Evolutionary conservation across 2,797 vertebrate genomes (phyloP).

Genomic region (Australoheros facetus): DNA sequence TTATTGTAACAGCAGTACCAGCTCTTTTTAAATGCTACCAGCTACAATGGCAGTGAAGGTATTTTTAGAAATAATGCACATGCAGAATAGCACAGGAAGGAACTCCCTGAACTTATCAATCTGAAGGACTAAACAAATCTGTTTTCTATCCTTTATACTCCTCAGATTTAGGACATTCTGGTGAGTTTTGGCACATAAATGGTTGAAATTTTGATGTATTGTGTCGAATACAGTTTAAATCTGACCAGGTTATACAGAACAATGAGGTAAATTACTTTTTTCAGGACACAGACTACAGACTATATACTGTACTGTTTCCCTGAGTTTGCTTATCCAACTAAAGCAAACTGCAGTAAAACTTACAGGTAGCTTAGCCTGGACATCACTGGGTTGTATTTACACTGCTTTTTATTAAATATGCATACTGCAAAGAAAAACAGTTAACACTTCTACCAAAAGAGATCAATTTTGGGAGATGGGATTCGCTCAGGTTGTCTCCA

Average conservation of each 20-base stretch:
- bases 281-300: neutral
- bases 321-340: neutral
- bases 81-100: neutral
- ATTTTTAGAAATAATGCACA: neutral
- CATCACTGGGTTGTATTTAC: neutral
- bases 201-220: neutral
- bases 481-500: too few relatives aligned
- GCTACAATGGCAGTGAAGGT: neutral
- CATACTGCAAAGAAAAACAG: too few relatives aligned
- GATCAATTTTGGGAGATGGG: too few relatives aligned
- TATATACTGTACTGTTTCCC: neutral
- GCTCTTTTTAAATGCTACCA: neutral
- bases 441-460: too few relatives aligned
- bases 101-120: neutral
- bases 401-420: neutral
- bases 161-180: neutral
- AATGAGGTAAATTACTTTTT: conserved; percentile 2
- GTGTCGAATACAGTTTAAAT: neutral
- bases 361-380: neutral
- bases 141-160: neutral
- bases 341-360: conserved; percentile 6
- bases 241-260: neutral
- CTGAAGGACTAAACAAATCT: neutral
- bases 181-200: neutral
- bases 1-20: conserved; percentile 1